phyloP scores from a whole-genome alignment of 2,888 invertebrate species.

The Cheilosia pagana region DNA sequence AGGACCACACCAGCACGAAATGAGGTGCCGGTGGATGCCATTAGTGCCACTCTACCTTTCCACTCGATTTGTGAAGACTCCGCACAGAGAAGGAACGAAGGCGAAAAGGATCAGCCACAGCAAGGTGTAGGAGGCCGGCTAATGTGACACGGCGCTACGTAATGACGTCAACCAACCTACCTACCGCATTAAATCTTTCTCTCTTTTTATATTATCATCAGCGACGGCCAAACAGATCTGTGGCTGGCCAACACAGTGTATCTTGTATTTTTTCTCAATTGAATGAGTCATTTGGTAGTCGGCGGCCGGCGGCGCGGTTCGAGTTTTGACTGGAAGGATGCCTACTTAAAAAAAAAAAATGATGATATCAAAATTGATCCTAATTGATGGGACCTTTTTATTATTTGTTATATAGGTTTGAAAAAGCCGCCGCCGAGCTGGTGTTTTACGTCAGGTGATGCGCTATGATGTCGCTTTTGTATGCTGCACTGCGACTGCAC shows the following conservation, averaged over 20 bases:
- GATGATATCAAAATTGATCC: slow-evolving; percentile 74
- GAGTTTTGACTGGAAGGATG: slow-evolving; percentile 16
- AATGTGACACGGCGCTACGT: slow-evolving; percentile 74
- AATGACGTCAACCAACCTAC: slow-evolving; percentile 72
- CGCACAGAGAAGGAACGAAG: slow-evolving; percentile 28
- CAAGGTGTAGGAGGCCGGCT: slow-evolving; percentile 76
- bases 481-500: slow-evolving; percentile 51
- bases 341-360: slow-evolving; percentile 46
- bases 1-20: slow-evolving; percentile 63
- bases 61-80: slow-evolving; percentile 55
- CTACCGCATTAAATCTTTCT: slow-evolving; percentile 70
- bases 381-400: slow-evolving; percentile 74
- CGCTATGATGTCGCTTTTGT: slow-evolving; percentile 7
- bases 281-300: slow-evolving; percentile 72
- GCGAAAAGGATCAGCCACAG: slow-evolving; percentile 34
- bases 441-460: slow-evolving; percentile 26
- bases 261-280: slow-evolving; percentile 15
- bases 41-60: slow-evolving; percentile 67
- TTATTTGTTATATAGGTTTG: slow-evolving; percentile 48
- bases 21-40: slow-evolving; percentile 70
- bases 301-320: not conserved
- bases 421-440: slow-evolving; percentile 36
- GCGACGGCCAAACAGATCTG: slow-evolving; percentile 17
- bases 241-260: not conserved
- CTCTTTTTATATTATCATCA: slow-evolving; percentile 49